These are phyloP conservation scores for Drosophila burlai DNA, from an alignment of 1,140 invertebrate genomes.

Conservation along the genomic window DNA sequence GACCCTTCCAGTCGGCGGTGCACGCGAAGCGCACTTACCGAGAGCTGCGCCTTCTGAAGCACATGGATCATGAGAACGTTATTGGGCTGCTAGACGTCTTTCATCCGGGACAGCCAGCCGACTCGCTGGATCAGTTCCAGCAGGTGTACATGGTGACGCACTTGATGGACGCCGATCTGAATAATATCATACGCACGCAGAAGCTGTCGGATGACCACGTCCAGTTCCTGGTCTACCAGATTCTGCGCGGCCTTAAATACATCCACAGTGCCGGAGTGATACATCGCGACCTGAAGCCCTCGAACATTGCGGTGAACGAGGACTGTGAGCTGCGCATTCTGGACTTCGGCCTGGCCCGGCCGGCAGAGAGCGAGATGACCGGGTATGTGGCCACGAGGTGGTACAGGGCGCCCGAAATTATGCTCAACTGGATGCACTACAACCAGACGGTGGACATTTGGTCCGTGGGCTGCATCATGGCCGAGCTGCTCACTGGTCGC, in stretches of 20 bases:
- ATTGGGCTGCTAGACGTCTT: constrained; percentile 97
- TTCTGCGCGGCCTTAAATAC: constrained; percentile 98
- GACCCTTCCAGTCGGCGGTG: constrained; percentile 99
- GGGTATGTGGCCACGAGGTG: constrained; percentile 99
- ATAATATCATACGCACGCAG: constrained; percentile 99
- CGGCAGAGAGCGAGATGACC: constrained; percentile 99
- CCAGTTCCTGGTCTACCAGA: constrained; percentile 99
- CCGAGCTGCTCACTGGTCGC: constrained; percentile 96
- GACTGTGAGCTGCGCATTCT: constrained; percentile 99
- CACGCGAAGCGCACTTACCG: constrained; percentile 99
- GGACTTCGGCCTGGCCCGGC: constrained; percentile 99
- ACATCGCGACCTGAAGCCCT: constrained; percentile 99
- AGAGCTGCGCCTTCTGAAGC: constrained; percentile 97
- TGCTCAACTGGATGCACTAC: constrained; percentile 99
- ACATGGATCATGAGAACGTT: constrained; percentile 99
- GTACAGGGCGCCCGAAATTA: constrained; percentile 99
- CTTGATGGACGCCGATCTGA: constrained; percentile 99
- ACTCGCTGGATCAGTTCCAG: constrained; percentile 92
- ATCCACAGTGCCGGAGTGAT: constrained; percentile 99
- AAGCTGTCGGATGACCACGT: constrained; percentile 99
- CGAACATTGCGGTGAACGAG: constrained; percentile 99
- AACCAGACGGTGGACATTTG: constrained; percentile 99
- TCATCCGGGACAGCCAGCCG: constrained; percentile 89
- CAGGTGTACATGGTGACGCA: constrained; percentile 98
- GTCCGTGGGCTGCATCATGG: constrained; percentile 99